Percentiles rank a stretch among this genome's conserved stretches.
Evolutionary conservation across 2,113 vertebrate genomes (phyloP).

Genomic region (Agapornis roseicollis): DNA sequence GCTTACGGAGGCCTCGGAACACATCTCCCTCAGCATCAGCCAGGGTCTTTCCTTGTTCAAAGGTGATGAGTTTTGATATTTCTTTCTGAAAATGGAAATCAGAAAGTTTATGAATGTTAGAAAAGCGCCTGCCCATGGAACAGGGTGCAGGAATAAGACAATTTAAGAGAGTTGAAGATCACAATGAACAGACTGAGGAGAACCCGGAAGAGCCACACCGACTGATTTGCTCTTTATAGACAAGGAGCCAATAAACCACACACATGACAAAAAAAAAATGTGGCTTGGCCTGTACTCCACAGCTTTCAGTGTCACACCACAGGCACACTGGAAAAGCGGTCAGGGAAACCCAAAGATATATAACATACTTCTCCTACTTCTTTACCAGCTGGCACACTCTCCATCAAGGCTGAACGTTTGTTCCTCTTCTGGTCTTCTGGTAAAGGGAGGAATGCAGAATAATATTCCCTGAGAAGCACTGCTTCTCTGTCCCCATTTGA

Average conservation of each 20-base stretch:
- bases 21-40: slow-evolving; percentile 97
- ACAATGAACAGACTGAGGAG: neutral
- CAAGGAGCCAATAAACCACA: neutral
- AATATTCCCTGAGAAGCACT: neutral
- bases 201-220: neutral
- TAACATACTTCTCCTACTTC: neutral
- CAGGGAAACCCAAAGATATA: neutral
- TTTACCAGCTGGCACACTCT: neutral
- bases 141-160: neutral
- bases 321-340: neutral
- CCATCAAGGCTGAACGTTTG: neutral
- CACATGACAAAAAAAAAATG: neutral
- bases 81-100: slow-evolving; percentile 86
- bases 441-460: neutral
- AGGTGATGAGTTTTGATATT: slow-evolving; percentile 89
- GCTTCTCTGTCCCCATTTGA: neutral
- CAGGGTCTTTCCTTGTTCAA: slow-evolving; percentile 96
- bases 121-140: neutral
- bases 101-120: neutral
- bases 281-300: neutral
- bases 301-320: neutral
- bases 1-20: slow-evolving; percentile 97
- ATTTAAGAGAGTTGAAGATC: neutral
- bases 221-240: neutral
- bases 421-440: neutral